These are phyloP conservation scores for Gephyroberyx darwinii DNA, from an alignment of 2,797 vertebrate species.

Conservation along the genomic window DNA sequence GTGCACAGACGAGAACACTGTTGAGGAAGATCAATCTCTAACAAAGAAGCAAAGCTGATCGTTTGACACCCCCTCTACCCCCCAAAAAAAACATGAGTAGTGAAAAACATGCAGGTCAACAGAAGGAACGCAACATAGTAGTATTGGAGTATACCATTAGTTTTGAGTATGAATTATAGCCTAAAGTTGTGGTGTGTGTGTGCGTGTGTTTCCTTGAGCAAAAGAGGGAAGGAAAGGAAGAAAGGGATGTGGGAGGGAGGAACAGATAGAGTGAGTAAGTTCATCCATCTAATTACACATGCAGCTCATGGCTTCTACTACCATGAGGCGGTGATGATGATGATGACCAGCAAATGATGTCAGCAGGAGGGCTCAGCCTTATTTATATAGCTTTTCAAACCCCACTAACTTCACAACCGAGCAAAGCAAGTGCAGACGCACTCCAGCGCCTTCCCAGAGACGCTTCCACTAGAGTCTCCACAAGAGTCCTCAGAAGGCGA, in stretches of 20 bases:
- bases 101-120: constrained; percentile 33
- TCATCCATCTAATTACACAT: constrained; percentile 71
- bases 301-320: constrained; percentile 63
- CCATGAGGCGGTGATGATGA: constrained; percentile 58
- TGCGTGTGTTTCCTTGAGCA: constrained; percentile 5
- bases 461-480: neutral
- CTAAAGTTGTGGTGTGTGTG: constrained; percentile 16
- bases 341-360: constrained; percentile 79
- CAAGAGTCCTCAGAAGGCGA: constrained; percentile 1
- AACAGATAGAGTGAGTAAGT: constrained; percentile 62
- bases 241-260: constrained; percentile 34
- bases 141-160: constrained; percentile 45
- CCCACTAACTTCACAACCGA: constrained; percentile 34
- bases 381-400: constrained; percentile 69
- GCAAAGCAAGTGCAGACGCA: constrained; percentile 31
- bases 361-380: constrained; percentile 70
- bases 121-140: constrained; percentile 30
- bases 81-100: constrained; percentile 35
- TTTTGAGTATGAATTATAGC: constrained; percentile 24
- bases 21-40: constrained; percentile 27
- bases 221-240: constrained; percentile 1
- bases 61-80: constrained; percentile 29
- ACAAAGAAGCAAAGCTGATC: constrained; percentile 28
- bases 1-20: constrained; percentile 25
- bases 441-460: constrained; percentile 9